These are phyloP conservation scores for Phenganax subtilis DNA, from an alignment of 92 coral and sea anemone species.

Conservation along the genomic window DNA sequence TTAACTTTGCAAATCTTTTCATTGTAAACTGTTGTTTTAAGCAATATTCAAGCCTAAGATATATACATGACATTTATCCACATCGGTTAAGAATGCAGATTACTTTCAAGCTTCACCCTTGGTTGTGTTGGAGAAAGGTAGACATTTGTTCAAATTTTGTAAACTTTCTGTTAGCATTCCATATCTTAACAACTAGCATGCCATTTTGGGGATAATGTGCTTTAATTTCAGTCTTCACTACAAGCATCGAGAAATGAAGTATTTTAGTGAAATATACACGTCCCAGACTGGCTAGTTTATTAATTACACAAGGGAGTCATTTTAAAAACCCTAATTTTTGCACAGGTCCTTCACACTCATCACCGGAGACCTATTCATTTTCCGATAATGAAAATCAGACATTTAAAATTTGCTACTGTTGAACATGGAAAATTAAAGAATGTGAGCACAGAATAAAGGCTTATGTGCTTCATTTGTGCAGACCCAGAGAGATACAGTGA, in stretches of 20 bases:
- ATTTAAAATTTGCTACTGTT: too few species aligned
- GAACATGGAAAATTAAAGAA: too few species aligned
- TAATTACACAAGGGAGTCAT: too few species aligned
- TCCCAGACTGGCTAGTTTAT: too few species aligned
- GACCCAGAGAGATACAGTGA: too few species aligned
- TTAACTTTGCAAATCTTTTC: slow-evolving; percentile 4
- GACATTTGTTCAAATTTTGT: neutral
- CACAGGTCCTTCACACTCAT: too few species aligned
- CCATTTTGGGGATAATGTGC: slow-evolving; percentile 6
- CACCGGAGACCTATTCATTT: too few species aligned
- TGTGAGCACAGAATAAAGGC: too few species aligned
- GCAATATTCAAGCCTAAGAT: neutral
- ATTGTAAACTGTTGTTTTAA: neutral
- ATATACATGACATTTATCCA: neutral
- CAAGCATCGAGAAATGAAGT: neutral
- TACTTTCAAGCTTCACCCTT: slow-evolving; percentile 11
- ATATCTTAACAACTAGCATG: neutral
- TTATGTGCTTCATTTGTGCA: too few species aligned
- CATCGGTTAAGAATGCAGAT: slow-evolving; percentile 1
- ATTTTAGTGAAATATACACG: slow-evolving; percentile 1
- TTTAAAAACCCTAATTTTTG: too few species aligned
- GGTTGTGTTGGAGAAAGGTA: slow-evolving; percentile 10
- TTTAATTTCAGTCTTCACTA: neutral
- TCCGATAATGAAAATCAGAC: too few species aligned
- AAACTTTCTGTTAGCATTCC: neutral